Evolutionary conservation across 2,113 vertebrate species (phyloP), one percentile per base, ranked within the genome.

Genomic region (Tiliqua scincoides): DNA sequence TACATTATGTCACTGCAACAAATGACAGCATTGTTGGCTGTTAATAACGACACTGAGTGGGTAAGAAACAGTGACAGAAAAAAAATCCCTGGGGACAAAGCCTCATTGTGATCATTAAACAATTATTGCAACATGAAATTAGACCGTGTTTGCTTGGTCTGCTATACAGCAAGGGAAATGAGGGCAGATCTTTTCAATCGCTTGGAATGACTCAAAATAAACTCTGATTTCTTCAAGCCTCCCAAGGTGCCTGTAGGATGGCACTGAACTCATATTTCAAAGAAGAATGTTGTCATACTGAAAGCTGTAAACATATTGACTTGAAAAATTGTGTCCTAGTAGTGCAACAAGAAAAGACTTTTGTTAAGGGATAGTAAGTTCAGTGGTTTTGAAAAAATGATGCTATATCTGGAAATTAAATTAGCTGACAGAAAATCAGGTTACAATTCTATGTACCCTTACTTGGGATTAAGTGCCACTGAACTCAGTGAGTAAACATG

Each of bases 111-210:
- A 94, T 89, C 91, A 95, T 92, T 95, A 96, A 96, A 94, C 94
- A 96, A 96, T 96, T 96, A 93, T 92, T 95, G 96, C 95, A 96
- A 96, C 94, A 91, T 91, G 93, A 95, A 95, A 95, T 95, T 94
- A 96, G 94, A 91, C 95, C 95, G 93, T 93, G 93, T 91, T 95
- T 92, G 93, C 94, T 92, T 93, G 87, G 95, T 94, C 94, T 93
- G 90, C 48, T 96, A 95, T 95, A 94, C 86, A 95, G 93, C 92
- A 93, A 96, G 89, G 8, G 0, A 85, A 87, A 43, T 40, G 32
- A 90, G 80, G 73, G 65, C 83, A 84, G 67, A 61, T 62, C 65
- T 79, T 85, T 85, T 79, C 84, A 85, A 71, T 59, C 68, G 72
- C 59, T 79, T 59, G 37, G 67, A 79, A 85, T 8, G 10, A 79